phyloP scores from a whole-genome alignment of 92 coral and sea anemone genomes.

The Porites lobata region DNA sequence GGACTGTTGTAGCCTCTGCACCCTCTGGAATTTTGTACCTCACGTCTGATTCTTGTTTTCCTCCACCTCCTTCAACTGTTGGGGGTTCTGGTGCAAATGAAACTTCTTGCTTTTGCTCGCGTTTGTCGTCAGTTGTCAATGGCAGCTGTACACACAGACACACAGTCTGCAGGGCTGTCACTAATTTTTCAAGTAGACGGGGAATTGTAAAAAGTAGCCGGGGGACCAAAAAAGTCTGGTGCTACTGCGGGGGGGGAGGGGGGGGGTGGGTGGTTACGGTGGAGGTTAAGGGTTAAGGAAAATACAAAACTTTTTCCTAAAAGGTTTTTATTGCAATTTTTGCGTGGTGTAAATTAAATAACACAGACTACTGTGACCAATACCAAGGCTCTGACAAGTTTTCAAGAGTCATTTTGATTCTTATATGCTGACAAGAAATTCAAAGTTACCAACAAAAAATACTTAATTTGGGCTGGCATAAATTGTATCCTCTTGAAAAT shows the following conservation, averaged over 20 bases:
- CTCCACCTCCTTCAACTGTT: conserved; percentile 53
- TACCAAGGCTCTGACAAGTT: conserved; percentile 17
- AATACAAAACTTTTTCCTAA: too few relatives aligned
- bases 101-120: conserved; percentile 53
- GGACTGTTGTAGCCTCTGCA: conserved; percentile 97
- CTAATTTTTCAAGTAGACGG: too few relatives aligned
- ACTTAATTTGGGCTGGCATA: conserved; percentile 32
- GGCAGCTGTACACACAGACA: too few relatives aligned
- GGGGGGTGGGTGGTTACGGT: too few relatives aligned
- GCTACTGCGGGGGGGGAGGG: too few relatives aligned
- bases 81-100: conserved; percentile 74
- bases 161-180: too few relatives aligned
- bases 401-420: conserved; percentile 23
- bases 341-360: conserved; percentile 9
- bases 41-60: conserved; percentile 82
- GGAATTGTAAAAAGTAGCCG: too few relatives aligned
- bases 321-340: conserved; percentile 18
- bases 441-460: conserved; percentile 34
- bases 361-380: conserved; percentile 7
- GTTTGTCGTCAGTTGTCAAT: conserved; percentile 44
- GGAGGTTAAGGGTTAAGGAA: too few relatives aligned
- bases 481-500: neutral
- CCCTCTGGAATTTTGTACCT: conserved; percentile 89
- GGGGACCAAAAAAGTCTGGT: too few relatives aligned
- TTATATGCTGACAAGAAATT: conserved; percentile 21